A percentile compares a stretch with the other conserved stretches of the same genome.
phyloP scores from a whole-genome alignment of 1,140 invertebrate species.

The Himalopsyche phryganea region DNA sequence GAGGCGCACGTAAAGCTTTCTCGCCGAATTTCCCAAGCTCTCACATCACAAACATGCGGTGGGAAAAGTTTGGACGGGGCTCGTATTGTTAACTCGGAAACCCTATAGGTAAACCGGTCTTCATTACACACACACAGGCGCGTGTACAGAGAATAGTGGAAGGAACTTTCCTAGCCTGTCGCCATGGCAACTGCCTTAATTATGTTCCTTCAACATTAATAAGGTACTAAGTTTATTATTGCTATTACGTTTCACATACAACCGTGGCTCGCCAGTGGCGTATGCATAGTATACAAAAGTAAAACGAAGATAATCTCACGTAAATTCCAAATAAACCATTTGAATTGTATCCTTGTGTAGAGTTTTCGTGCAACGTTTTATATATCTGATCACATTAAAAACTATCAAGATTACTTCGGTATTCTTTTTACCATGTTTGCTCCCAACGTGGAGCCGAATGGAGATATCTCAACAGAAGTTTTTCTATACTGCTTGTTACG shows the following conservation, averaged over 20 bases:
- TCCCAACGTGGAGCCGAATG: too few species aligned
- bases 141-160: constrained; percentile 11
- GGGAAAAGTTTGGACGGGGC: constrained; percentile 21
- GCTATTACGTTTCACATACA: constrained; percentile 35
- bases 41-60: constrained; percentile 22
- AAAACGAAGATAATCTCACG: too few species aligned
- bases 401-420: too few species aligned
- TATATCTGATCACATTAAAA: too few species aligned
- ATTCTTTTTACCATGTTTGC: too few species aligned
- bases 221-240: constrained; percentile 36
- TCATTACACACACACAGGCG: not conserved
- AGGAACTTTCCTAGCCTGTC: constrained; percentile 22
- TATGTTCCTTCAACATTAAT: constrained; percentile 35
- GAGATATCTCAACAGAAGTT: too few species aligned
- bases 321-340: too few species aligned
- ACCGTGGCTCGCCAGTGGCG: not conserved
- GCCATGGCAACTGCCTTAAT: constrained; percentile 34
- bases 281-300: too few species aligned
- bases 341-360: too few species aligned
- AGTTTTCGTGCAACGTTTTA: too few species aligned
- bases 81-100: constrained; percentile 17
- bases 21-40: constrained; percentile 4
- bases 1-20: not conserved
- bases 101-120: constrained; percentile 22
- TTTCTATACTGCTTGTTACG: too few species aligned